A percentile compares a stretch with the other conserved stretches of the same genome.
Evolutionary conservation across 2,888 invertebrate species (phyloP).

Genomic region (Margaritifera margaritifera): DNA sequence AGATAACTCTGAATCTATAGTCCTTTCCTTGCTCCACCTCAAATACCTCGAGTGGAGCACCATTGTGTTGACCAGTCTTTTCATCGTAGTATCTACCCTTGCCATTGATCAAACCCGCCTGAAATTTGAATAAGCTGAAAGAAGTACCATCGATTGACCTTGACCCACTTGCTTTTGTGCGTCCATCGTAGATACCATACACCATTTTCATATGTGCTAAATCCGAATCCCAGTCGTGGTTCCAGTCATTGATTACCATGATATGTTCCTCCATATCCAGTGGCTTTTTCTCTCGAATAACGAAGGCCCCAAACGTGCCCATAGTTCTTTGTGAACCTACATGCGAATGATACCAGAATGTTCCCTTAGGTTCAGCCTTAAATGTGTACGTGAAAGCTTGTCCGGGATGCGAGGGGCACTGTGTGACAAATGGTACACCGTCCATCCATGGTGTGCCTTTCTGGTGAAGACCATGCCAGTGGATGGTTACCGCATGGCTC

Average conservation of each 20-base stretch:
- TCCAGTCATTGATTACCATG: slow-evolving; percentile 53
- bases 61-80: slow-evolving; percentile 24
- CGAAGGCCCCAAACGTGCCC: slow-evolving; percentile 61
- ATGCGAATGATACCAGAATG: slow-evolving; percentile 60
- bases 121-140: slow-evolving; percentile 37
- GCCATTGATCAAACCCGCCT: slow-evolving; percentile 58
- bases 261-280: slow-evolving; percentile 33
- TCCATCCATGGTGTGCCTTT: slow-evolving; percentile 59
- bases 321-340: slow-evolving; percentile 54
- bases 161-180: slow-evolving; percentile 18
- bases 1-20: slow-evolving; percentile 55
- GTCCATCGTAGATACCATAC: slow-evolving; percentile 39
- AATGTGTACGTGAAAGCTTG: slow-evolving; percentile 63
- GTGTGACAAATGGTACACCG: slow-evolving; percentile 58
- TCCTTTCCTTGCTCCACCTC: slow-evolving; percentile 25
- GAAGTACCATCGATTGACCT: slow-evolving; percentile 33
- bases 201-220: slow-evolving; percentile 38
- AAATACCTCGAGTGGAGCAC: slow-evolving; percentile 43
- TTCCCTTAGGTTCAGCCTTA: slow-evolving; percentile 47
- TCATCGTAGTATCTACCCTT: slow-evolving; percentile 42
- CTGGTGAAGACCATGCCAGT: slow-evolving; percentile 67
- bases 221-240: slow-evolving; percentile 49
- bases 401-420: slow-evolving; percentile 63
- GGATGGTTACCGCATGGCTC: slow-evolving; percentile 51
- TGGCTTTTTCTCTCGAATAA: slow-evolving; percentile 40